Evolutionary conservation across 2,113 vertebrate species (phyloP).

Genomic region (Datnioides undecimradiatus): DNA sequence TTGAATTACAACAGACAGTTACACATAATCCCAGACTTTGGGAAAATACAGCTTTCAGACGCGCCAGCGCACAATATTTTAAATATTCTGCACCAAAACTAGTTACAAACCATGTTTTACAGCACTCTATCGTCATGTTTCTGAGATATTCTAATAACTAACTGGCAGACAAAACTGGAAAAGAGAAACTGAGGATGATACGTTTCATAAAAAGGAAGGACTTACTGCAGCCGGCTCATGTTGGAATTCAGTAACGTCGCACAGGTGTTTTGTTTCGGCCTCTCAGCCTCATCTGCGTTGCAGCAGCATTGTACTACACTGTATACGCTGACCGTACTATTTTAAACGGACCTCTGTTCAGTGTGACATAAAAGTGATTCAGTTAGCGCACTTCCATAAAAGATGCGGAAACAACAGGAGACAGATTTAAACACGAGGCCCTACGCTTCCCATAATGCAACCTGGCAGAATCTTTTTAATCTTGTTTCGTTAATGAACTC

Average conservation of each 20-base stretch:
- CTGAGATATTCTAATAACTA: background rate
- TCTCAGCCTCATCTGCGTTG: background rate
- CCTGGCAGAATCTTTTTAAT: too few relatives aligned
- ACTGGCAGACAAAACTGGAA: background rate
- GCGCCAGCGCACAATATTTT: background rate
- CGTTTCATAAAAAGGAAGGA: background rate
- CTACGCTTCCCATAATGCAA: background rate
- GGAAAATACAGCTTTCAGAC: background rate
- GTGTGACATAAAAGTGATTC: background rate
- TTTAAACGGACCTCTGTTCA: background rate
- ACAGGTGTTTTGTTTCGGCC: background rate
- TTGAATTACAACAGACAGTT: background rate
- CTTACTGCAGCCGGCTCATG: background rate
- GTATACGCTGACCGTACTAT: background rate
- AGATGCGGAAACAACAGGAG: background rate
- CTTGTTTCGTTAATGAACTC: background rate
- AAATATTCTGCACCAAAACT: background rate
- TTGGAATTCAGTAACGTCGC: background rate
- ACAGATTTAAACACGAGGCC: background rate
- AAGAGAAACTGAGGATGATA: background rate
- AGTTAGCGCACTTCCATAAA: background rate
- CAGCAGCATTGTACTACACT: too few relatives aligned
- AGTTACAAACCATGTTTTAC: background rate
- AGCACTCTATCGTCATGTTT: background rate
- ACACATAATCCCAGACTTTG: background rate